A percentile compares a stretch with the other conserved stretches of the same genome.
These are phyloP conservation scores for Spizella passerina DNA, from an alignment of 2,797 vertebrate species.

Conservation along the genomic window DNA sequence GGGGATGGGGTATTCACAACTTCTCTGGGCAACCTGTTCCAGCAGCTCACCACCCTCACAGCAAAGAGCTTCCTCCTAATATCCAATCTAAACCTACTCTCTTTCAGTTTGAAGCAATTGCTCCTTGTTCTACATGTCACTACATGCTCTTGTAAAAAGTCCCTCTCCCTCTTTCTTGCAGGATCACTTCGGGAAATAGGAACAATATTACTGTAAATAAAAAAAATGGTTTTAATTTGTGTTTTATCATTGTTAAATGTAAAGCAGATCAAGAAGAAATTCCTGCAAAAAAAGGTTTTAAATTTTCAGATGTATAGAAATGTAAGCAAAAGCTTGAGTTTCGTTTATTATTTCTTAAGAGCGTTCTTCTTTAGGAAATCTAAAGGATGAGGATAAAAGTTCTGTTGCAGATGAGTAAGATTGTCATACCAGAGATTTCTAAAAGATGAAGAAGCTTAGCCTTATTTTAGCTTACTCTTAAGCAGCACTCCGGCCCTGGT, in stretches of 20 bases:
- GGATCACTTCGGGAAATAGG: not conserved
- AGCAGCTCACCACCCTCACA: not conserved
- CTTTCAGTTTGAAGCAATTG: not conserved
- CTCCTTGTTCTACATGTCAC: not conserved
- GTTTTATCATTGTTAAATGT: not conserved
- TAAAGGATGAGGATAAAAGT: not conserved
- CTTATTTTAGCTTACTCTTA: not conserved
- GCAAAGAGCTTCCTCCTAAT: not conserved
- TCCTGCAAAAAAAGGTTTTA: not conserved
- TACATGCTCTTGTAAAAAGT: not conserved
- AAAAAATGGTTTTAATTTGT: not conserved
- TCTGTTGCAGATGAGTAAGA: not conserved
- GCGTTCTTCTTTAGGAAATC: not conserved
- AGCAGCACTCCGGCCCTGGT: not conserved
- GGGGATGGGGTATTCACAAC: accelerated
- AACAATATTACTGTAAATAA: not conserved
- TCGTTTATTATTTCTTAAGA: not conserved
- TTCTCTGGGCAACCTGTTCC: not conserved
- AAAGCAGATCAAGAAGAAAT: not conserved
- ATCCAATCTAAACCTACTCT: not conserved
- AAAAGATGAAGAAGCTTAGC: not conserved
- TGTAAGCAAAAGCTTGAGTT: not conserved
- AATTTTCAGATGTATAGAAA: not conserved
- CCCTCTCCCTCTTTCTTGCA: not conserved
- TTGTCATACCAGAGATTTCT: not conserved